Evolutionary conservation across 2,888 invertebrate genomes (phyloP), one percentile per base, ranked within the genome.

Genomic region (Hoplodrina ambigua): DNA sequence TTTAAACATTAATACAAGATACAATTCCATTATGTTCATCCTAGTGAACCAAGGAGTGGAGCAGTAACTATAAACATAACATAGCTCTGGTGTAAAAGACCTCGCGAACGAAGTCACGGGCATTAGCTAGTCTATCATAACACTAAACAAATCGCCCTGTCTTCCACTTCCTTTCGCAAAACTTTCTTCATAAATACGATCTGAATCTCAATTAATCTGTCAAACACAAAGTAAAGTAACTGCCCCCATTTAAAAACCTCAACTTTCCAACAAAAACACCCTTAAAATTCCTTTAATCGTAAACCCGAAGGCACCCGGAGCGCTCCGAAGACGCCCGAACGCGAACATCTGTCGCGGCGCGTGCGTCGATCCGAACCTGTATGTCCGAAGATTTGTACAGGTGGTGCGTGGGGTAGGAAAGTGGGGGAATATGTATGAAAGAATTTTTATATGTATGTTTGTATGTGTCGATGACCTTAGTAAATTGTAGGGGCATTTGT

Each of bases 311-410:
- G 33, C 46, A 10, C 19, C 75, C 87, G 87, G 85, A 53, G 53
- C 4, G 8, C 11, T 30, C 83, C 88, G 88, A 86, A 50, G 60
- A 15, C 5, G 15, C 25, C 82, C 89, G 89, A 88, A 46, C 74
- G 61, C 60, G 80, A 83, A 87, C 89, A 89, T 88, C 89, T 89
- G 89, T 86, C 89, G 83, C 86, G 85, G 85, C 86, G 88, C 88
- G 88, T 84, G 86, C 85, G 86, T 75, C 78, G 73, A 49, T 75
- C 69, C 60, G 61, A 86, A 86, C 86, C 84, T 85, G 86, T 85
- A 83, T 75, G 71, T 55, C 63, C 65, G 73, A 68, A 78, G 81
- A 85, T 87, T 87, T 87, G 86, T 83, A 86, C 87, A 87, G 87
- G 87, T 87, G 87, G 83, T 78, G 73, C 7, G 37, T 64, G 46